A percentile compares a stretch with the other conserved stretches of the same genome.
Conservation (phyloP, 2,113 vertebrate species). For the Mustela nigripes region DNA sequence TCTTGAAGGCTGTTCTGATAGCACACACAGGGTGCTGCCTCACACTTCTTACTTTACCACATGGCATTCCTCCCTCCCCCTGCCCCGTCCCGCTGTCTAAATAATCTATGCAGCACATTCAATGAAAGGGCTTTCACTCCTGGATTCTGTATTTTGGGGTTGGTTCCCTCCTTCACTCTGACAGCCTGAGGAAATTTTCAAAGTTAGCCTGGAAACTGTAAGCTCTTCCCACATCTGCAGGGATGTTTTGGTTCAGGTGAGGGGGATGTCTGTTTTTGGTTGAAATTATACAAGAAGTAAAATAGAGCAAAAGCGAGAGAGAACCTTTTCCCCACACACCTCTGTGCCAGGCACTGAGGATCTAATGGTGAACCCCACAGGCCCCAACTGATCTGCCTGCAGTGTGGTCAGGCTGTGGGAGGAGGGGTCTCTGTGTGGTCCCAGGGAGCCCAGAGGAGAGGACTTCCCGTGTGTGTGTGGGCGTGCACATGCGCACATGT, state of each 20-base stretch:
- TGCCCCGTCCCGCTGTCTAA: not conserved
- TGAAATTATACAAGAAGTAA: not conserved
- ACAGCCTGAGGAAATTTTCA: not conserved
- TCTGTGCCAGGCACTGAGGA: not conserved
- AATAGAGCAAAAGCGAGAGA: not conserved
- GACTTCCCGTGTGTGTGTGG: not conserved
- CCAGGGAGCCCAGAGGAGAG: not conserved
- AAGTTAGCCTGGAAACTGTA: not conserved
- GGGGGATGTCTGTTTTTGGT: not conserved
- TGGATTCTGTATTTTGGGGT: not conserved
- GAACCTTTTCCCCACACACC: not conserved
- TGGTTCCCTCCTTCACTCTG: not conserved
- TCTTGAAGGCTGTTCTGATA: not conserved
- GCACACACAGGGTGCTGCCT: not conserved
- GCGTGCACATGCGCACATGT: not conserved
- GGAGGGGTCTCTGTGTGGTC: accelerated
- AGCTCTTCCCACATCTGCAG: not conserved
- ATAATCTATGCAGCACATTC: not conserved
- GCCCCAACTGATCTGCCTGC: too few relatives aligned
- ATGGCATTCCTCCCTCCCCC: accelerated
- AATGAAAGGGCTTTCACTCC: not conserved
- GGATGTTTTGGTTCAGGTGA: not conserved
- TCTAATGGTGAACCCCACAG: not conserved
- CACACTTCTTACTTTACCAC: not conserved
- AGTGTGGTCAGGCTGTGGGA: not conserved